These are phyloP conservation scores for Tinea semifulvella DNA, from an alignment of 2,888 invertebrate species.

Conservation along the genomic window DNA sequence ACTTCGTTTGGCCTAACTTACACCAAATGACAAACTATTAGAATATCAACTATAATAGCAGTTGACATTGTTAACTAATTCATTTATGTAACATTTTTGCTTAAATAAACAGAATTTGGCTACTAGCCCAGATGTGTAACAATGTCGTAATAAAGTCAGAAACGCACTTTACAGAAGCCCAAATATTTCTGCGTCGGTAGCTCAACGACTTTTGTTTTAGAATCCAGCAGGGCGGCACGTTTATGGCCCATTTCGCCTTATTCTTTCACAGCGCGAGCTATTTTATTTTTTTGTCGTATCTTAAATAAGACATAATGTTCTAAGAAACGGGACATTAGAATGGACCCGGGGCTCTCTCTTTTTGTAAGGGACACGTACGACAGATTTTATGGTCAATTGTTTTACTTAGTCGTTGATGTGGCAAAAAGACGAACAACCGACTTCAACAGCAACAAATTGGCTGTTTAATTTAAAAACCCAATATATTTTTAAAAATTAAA, in stretches of 20 bases:
- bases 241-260: constrained; percentile 57
- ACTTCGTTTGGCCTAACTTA: too few species aligned
- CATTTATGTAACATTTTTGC: too few species aligned
- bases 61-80: too few species aligned
- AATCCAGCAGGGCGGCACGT: constrained; percentile 29
- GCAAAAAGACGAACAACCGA: constrained; percentile 33
- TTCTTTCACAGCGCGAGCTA: constrained; percentile 45
- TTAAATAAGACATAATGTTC: constrained; percentile 66
- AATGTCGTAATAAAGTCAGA: constrained; percentile 54
- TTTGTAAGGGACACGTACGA: constrained; percentile 54
- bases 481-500: too few species aligned
- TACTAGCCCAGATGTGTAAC: constrained; percentile 33
- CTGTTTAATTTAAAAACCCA: too few species aligned
- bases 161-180: constrained; percentile 46
- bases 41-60: too few species aligned
- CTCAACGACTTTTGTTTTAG: constrained; percentile 52
- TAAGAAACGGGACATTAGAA: constrained; percentile 60
- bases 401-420: constrained; percentile 47
- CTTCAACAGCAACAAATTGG: too few species aligned
- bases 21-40: too few species aligned
- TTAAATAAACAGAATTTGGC: too few species aligned
- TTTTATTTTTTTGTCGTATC: constrained; percentile 55
- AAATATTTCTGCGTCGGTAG: constrained; percentile 54
- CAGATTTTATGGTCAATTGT: constrained; percentile 62
- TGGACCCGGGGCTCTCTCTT: constrained; percentile 54